Conservation (phyloP, 2,888 invertebrate species). For the Callyntrura guangdongensis region DNA sequence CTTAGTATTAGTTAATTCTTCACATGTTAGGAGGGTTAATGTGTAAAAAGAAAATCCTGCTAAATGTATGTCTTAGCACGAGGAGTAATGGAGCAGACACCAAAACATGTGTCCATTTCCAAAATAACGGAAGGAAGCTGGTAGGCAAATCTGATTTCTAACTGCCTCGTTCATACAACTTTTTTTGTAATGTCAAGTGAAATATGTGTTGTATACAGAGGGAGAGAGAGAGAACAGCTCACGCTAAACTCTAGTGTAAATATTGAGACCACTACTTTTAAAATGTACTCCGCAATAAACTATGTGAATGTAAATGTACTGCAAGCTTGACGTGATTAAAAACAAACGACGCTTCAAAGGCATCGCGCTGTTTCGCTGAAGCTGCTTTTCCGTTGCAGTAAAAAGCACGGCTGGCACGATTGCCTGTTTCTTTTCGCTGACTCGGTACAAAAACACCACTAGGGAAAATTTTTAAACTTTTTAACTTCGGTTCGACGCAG, state of each 20-base stretch:
- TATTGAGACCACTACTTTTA: conserved; percentile 37
- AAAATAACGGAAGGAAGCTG: conserved; percentile 44
- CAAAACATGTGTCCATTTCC: conserved; percentile 36
- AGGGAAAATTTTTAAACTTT: conserved; percentile 59
- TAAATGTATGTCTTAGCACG: neutral
- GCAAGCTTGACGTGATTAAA: conserved; percentile 51
- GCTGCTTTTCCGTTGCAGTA: neutral
- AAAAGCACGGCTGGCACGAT: neutral
- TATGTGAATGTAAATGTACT: conserved; percentile 26
- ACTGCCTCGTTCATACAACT: neutral
- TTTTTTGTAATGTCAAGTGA: too few relatives aligned
- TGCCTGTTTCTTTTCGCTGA: neutral
- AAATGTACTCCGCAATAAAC: neutral
- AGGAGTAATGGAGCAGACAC: neutral
- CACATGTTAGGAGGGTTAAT: conserved; percentile 16
- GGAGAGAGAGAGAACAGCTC: neutral
- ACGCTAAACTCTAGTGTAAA: conserved; percentile 46
- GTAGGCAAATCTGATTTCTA: conserved; percentile 13
- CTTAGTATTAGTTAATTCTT: neutral
- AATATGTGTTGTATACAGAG: neutral
- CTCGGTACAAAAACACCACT: conserved; percentile 53
- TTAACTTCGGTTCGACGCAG: conserved; percentile 12
- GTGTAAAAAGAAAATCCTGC: neutral
- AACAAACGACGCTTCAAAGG: conserved; percentile 55
- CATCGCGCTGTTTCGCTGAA: conserved; percentile 1